Percentiles rank a stretch among this genome's conserved stretches.
phyloP scores from a whole-genome alignment of 2,888 invertebrate species.

The Digitonthophagus gazella region DNA sequence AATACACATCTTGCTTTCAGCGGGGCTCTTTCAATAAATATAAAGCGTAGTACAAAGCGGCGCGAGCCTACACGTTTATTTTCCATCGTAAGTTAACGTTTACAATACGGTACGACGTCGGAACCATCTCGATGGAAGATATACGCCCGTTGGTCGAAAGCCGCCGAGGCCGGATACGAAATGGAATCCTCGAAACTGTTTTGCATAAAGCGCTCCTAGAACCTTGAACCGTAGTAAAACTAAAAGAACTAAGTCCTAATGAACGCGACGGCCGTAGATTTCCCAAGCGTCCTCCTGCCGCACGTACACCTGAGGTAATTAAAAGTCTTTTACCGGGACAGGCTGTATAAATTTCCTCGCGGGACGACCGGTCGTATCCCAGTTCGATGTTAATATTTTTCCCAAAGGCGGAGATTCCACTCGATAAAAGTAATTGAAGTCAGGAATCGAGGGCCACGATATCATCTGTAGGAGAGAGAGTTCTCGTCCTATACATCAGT shows the following conservation, averaged over 20 bases:
- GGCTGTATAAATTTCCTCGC: slow-evolving; percentile 5
- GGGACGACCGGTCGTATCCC: not conserved
- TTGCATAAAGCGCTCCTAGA: slow-evolving; percentile 11
- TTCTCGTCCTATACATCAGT: slow-evolving; percentile 6
- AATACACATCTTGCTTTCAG: not conserved
- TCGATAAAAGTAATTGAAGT: slow-evolving; percentile 17
- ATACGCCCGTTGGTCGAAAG: slow-evolving; percentile 13
- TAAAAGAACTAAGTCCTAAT: slow-evolving; percentile 12
- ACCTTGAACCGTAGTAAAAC: slow-evolving; percentile 2
- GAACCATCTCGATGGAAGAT: slow-evolving; percentile 10
- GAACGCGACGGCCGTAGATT: slow-evolving; percentile 11
- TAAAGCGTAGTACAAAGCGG: not conserved
- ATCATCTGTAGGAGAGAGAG: slow-evolving; percentile 7
- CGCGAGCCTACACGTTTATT: not conserved
- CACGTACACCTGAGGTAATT: slow-evolving; percentile 8
- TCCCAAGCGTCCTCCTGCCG: slow-evolving; percentile 10
- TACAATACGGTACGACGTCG: not conserved
- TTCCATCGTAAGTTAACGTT: not conserved
- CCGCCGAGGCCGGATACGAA: not conserved
- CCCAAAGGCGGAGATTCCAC: slow-evolving; percentile 9
- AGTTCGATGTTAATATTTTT: slow-evolving; percentile 16
- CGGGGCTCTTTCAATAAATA: not conserved
- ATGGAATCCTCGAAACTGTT: slow-evolving; percentile 15
- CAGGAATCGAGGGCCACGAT: slow-evolving; percentile 14
- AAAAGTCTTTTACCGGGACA: slow-evolving; percentile 13